phyloP scores from a whole-genome alignment of 2,888 invertebrate genomes.

The Drosophila tanythrix region DNA sequence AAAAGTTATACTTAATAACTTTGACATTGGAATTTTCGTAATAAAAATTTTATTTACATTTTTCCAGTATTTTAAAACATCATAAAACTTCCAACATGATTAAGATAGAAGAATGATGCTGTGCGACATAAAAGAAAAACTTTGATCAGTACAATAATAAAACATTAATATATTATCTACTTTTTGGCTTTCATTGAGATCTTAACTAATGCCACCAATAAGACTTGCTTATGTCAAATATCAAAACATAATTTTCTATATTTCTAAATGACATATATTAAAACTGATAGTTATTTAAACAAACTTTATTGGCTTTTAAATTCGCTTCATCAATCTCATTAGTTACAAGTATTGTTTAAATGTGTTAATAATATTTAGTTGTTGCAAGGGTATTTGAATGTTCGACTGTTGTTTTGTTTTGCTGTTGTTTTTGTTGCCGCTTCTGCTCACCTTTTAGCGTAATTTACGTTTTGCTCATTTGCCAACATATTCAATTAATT shows the following conservation, averaged over 20 bases:
- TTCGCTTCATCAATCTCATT: not conserved
- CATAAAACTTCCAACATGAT: not conserved
- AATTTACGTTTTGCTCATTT: slow-evolving; percentile 71
- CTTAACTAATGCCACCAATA: not conserved
- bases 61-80: not conserved
- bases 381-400: slow-evolving; percentile 2
- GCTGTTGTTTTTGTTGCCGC: slow-evolving; percentile 1
- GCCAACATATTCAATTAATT: slow-evolving; percentile 79
- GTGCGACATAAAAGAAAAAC: not conserved
- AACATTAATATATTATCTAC: not conserved
- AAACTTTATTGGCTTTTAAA: not conserved
- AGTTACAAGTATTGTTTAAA: not conserved
- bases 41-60: not conserved
- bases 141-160: not conserved
- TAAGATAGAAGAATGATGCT: not conserved
- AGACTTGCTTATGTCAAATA: not conserved
- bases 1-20: not conserved
- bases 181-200: not conserved
- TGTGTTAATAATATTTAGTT: not conserved
- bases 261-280: not conserved
- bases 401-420: not conserved
- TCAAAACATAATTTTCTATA: not conserved
- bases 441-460: slow-evolving; percentile 70
- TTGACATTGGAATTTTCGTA: not conserved
- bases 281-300: not conserved